phyloP scores from a whole-genome alignment of 92 coral and sea anemone genomes.

The Paramuricea clavata region DNA sequence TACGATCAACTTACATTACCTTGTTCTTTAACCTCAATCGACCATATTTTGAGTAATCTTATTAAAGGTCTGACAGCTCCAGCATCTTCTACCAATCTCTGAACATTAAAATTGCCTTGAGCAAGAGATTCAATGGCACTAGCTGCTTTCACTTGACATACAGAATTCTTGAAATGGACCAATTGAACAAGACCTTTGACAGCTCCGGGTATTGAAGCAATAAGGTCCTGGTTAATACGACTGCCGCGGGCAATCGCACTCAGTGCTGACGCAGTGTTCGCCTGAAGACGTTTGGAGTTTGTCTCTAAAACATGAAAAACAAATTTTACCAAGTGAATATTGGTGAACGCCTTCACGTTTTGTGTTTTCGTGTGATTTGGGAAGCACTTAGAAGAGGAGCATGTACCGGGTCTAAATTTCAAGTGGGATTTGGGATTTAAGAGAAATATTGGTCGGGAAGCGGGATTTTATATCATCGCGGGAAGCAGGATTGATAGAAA shows the following conservation, averaged over 20 bases:
- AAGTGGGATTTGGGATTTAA: no score
- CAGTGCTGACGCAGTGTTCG: conserved; percentile 94
- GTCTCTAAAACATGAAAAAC: no score
- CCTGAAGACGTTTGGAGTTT: conserved; percentile 93
- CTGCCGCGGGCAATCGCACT: conserved; percentile 85
- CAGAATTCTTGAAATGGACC: conserved; percentile 76
- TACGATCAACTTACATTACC: no score
- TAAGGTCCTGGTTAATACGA: conserved; percentile 85
- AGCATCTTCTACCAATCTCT: conserved; percentile 86
- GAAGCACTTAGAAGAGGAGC: no score
- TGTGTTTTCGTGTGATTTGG: no score
- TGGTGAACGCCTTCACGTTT: no score
- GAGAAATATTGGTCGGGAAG: no score
- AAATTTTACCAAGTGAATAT: no score
- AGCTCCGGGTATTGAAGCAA: conserved; percentile 82
- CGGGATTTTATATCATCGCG: no score
- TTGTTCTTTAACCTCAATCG: conserved; percentile 95
- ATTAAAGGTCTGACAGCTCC: conserved; percentile 95
- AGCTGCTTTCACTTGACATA: conserved; percentile 99
- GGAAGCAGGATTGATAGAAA: no score
- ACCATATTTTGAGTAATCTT: conserved; percentile 94
- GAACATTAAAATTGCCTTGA: conserved; percentile 85
- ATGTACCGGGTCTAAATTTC: no score
- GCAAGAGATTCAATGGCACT: conserved; percentile 93
- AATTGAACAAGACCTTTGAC: conserved; percentile 86